Base-by-base conservation (phyloP, 2,888 invertebrate genomes). In the Macaria notata region DNA sequence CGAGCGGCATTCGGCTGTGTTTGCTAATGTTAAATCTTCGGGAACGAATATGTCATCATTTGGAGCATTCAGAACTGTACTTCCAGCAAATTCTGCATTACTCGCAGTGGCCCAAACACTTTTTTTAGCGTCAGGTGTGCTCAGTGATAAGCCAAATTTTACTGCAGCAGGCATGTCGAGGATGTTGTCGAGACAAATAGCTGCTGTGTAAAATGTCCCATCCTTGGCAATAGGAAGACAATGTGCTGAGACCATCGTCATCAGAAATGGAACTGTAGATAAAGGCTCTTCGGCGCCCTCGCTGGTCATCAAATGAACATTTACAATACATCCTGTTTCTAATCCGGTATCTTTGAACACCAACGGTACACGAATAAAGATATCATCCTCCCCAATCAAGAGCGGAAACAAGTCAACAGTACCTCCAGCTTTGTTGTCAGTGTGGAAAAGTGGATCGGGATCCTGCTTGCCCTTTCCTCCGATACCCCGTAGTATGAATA, bases 231-330 rank as follows among this genome's bases (percentile, higher is more conserved):
- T 19, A 43, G 91, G 90, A 43, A 90, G 68, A 64, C 91, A 91
- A 68, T 88, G 81, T 0, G 78, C 86, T 41, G 88, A 87, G 39
- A 88, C 65, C 78, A 90, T 75, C 4, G 90, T 88, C 1, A 91
- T 57, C 36, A 72, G 63, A 31, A 91, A 51, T 9, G 88, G 84
- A 51, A 76, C 63, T 58, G 67, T 70, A 38, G 56, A 60, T 41
- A 61, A 69, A 44, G 56, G 33, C 38, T 55, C 46, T 9, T 78
- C 72, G 31, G 62, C 50, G 54, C 65, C 61, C 6, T 75, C 80
- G 29, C 60, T 69, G n/a, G 75, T 58, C 39, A 64, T 53, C 9
- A 75, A 81, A 4, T 55, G 65, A 29, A 86, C 79, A 59, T 71
- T 64, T 4, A 88, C 75, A 31, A 65, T 63, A 59, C 79, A 84